Evolutionary conservation across 1,140 invertebrate genomes (phyloP).

Genomic region (Vollenhovia emeryi): DNA sequence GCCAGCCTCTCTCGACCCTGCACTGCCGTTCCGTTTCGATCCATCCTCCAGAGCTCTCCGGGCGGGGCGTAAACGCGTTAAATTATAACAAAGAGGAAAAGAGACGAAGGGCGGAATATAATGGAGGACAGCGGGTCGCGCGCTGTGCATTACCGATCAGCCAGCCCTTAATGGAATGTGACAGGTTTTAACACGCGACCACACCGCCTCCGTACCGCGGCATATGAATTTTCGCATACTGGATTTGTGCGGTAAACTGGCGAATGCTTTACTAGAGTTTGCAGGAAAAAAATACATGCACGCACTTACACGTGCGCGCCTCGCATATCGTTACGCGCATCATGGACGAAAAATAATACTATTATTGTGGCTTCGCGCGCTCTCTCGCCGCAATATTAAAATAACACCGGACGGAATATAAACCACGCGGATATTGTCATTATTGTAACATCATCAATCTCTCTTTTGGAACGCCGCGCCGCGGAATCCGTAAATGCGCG

Average conservation of each 20-base stretch:
- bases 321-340: conserved; percentile 50
- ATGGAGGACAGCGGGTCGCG: conserved; percentile 43
- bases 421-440: conserved; percentile 30
- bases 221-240: conserved; percentile 44
- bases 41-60: conserved; percentile 18
- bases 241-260: conserved; percentile 43
- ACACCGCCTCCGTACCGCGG: conserved; percentile 29
- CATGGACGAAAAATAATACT: conserved; percentile 49
- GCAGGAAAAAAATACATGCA: neutral
- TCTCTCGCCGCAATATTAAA: conserved; percentile 40
- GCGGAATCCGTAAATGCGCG: conserved; percentile 21
- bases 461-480: neutral
- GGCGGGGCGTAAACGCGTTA: conserved; percentile 42
- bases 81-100: conserved; percentile 64
- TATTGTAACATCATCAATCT: conserved; percentile 48
- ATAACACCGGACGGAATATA: conserved; percentile 17
- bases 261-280: conserved; percentile 31
- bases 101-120: conserved; percentile 58
- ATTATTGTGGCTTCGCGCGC: conserved; percentile 26
- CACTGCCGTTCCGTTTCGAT: conserved; percentile 41
- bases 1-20: conserved; percentile 50
- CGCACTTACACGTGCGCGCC: neutral
- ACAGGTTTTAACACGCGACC: conserved; percentile 58
- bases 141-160: conserved; percentile 57
- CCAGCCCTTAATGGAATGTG: conserved; percentile 60